These are phyloP conservation scores for Archilochus colubris DNA, from an alignment of 2,113 vertebrate species.

Conservation along the genomic window DNA sequence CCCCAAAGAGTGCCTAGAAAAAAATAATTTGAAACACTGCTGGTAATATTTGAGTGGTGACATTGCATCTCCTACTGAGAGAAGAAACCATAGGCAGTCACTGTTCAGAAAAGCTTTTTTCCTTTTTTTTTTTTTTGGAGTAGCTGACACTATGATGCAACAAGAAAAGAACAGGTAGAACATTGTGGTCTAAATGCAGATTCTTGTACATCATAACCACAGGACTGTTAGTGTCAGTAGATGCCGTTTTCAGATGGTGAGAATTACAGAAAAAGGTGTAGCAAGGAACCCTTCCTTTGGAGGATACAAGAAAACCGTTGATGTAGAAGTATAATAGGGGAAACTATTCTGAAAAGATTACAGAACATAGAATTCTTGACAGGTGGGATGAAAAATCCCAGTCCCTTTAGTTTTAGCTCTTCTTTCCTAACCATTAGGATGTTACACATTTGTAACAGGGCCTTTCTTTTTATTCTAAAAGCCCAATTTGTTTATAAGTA, in stretches of 20 bases:
- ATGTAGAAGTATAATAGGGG: background rate
- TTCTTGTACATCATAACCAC: background rate
- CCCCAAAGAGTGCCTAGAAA: slow-evolving; percentile 84
- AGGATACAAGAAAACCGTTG: background rate
- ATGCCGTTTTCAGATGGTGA: background rate
- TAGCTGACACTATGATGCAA: background rate
- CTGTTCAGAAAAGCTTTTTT: background rate
- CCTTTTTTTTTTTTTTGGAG: background rate
- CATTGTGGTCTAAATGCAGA: background rate
- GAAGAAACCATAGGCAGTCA: background rate
- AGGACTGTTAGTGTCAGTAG: background rate
- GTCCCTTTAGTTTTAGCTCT: background rate
- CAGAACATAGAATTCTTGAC: background rate
- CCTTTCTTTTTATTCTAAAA: background rate
- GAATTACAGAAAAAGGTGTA: background rate
- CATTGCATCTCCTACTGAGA: background rate
- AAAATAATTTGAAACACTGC: slow-evolving; percentile 21
- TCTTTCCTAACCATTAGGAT: background rate
- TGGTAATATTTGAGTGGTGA: background rate
- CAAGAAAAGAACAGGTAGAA: background rate
- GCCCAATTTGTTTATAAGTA: background rate
- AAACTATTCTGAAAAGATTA: background rate
- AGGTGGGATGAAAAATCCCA: background rate
- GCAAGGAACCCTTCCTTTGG: background rate
- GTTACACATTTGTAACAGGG: background rate